phyloP scores from a whole-genome alignment of 1,140 invertebrate species.

The Heliconius hermathena region DNA sequence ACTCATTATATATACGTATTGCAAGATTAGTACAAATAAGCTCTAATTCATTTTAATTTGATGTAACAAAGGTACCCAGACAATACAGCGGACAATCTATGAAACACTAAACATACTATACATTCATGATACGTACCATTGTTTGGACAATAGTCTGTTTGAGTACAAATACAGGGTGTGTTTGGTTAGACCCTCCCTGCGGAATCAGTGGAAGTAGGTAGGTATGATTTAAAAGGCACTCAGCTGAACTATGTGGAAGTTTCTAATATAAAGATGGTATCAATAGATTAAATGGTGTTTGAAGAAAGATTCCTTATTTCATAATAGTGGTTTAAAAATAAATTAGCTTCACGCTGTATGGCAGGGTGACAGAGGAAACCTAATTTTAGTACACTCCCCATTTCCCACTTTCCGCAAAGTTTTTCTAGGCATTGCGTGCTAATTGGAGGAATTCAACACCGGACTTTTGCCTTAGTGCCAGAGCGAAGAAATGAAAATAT shows the following conservation, averaged over 20 bases:
- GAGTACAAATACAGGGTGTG: constrained; percentile 22
- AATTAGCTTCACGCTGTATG: too few species aligned
- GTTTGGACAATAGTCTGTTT: constrained; percentile 23
- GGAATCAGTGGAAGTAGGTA: constrained; percentile 14
- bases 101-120: constrained; percentile 11
- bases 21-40: neutral
- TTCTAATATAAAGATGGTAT: constrained; percentile 10
- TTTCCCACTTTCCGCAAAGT: too few species aligned
- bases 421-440: too few species aligned
- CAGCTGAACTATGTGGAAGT: constrained; percentile 22
- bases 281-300: constrained; percentile 12
- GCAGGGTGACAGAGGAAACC: too few species aligned
- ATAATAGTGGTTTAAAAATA: neutral
- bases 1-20: neutral
- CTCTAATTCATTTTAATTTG: neutral
- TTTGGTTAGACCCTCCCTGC: constrained; percentile 19
- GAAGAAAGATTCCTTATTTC: neutral
- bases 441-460: too few species aligned
- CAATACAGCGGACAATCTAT: constrained; percentile 14
- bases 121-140: constrained; percentile 7
- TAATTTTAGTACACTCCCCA: too few species aligned
- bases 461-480: too few species aligned
- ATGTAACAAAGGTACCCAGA: constrained; percentile 10
- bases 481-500: too few species aligned
- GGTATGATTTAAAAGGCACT: constrained; percentile 29